Evolutionary conservation across 2,113 vertebrate genomes (phyloP).

Genomic region (Corydoras maculifer): DNA sequence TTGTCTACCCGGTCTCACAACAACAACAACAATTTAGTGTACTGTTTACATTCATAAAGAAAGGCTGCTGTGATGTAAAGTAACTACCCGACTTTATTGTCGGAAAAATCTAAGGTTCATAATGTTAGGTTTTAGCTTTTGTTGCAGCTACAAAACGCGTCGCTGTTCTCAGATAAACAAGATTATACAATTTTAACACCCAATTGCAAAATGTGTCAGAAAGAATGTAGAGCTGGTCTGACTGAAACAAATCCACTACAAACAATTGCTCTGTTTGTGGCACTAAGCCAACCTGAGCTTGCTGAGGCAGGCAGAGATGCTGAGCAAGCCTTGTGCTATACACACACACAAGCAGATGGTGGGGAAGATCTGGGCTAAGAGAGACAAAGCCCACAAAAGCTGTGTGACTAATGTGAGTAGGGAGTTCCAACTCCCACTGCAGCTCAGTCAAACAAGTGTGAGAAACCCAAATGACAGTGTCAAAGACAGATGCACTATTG

Average conservation of each 20-base stretch:
- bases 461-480: constrained; percentile 2
- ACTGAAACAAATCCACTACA: constrained; percentile 18
- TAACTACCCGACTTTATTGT: not conserved
- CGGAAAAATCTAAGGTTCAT: not conserved
- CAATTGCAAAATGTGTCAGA: constrained; percentile 3
- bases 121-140: not conserved
- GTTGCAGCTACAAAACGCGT: constrained; percentile 1
- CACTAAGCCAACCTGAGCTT: constrained; percentile 1
- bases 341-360: constrained; percentile 30
- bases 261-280: constrained; percentile 18
- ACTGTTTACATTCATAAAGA: not conserved
- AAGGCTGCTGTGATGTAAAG: not conserved
- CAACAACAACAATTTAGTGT: not conserved
- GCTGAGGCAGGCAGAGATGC: constrained; percentile 24
- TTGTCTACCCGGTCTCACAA: constrained; percentile 1
- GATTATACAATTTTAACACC: constrained; percentile 9
- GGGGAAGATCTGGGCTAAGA: constrained; percentile 32
- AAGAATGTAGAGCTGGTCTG: not conserved
- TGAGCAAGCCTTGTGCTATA: constrained; percentile 3
- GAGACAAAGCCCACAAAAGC: constrained; percentile 24
- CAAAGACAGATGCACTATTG: not conserved
- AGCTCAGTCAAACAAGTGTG: constrained; percentile 15
- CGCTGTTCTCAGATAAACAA: constrained; percentile 6
- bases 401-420: constrained; percentile 35
- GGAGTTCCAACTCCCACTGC: constrained; percentile 23